Evolutionary conservation across 2,113 vertebrate genomes (phyloP), one percentile per base, ranked within the genome.

Genomic region (Siniperca knerii): DNA sequence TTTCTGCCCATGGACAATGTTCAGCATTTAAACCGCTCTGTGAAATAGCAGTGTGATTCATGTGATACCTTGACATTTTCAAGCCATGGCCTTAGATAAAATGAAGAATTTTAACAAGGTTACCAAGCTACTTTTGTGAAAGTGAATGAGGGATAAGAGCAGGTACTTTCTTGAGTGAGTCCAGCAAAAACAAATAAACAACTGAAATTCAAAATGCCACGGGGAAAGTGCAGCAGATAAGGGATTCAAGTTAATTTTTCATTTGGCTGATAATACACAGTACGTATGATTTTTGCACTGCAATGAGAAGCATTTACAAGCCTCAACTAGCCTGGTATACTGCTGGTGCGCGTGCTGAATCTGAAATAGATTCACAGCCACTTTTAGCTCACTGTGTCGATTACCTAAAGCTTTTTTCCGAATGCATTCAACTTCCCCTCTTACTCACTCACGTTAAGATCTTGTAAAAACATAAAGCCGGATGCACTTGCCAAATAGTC

Each of bases 11-110:
- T 58, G 50, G 67, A 83, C 78, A 64, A 33, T 71, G 82, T 75
- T 75, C 60, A 66, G 54, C 50, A 57, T 90, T 78, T 78, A 82
- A 81, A 66, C 61, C 16, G 16, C 74, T 54, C 55, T 15, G 77
- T 23, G 48, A 81, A 79, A 85, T 37, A 60, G 37, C 25, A 4
- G 23, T 0, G 55, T 35, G 75, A 77, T 91, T 84, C 75, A 73
- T 87, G 71, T 81, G 81, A 84, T 89, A 73, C 44, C 84, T 58
- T 93, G 90, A 88, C 91, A 92, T 91, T 92, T 92, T 29, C 37
- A 37, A 85, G 54, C 55, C 35, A 1, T 9, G 64, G 33, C 52
- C 37, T 60, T 1, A 33, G 57, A 88, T 73, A 44, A 76, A 83
- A 86, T 44, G 25, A 84, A 61, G 54, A 79, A 78, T 82, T 83